Base-by-base conservation (phyloP, 2,797 vertebrate genomes). In the Gephyroberyx darwinii region DNA sequence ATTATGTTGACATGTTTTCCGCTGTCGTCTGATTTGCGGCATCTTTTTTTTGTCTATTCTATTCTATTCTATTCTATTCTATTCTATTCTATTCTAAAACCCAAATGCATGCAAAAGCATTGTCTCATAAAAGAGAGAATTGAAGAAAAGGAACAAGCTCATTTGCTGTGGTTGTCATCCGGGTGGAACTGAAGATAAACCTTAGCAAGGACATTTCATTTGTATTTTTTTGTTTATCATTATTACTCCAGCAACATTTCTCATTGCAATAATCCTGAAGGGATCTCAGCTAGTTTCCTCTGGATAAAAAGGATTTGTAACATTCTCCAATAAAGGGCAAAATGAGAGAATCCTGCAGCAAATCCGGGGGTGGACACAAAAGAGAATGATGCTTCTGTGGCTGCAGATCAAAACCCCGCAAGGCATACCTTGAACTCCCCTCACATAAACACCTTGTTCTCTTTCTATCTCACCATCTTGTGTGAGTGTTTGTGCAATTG, bases 381-480 rank as follows among this genome's bases (percentile, higher is more conserved):
- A 55, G 60, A 65, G 66, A 56, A 37, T 0, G 19, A 79, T 62
- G 65, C 26, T 10, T 59, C 53, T 41, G 10, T 9, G 50, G 48
- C 26, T 76, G 50, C 58, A 69, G 60, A 63, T 59, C 30, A 31
- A 69, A 77, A 76, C 52, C 68, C 52, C 67, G 17, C 60, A 33
- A 55, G 41, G 56, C 53, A 47, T 75, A 63, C 72, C 77, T 71
- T 85, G 66, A 75, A 78, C 26, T 51, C 60, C 20, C 37, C 60
- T 59, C 26, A 50, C 50, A 74, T 75, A 64, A 57, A 76, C 48
- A 41, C 37, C 20, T 70, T 30, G 1, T 31, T 72, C 26, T 69
- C 54, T 61, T 64, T 54, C 47, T 12, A 33, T 53, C 56, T 55
- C 74, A 82, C 70, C 68, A 73, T 62, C 53, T 48, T 16, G 35